Base-by-base conservation (phyloP, 2,113 vertebrate genomes). In the Ammodytes marinus region DNA sequence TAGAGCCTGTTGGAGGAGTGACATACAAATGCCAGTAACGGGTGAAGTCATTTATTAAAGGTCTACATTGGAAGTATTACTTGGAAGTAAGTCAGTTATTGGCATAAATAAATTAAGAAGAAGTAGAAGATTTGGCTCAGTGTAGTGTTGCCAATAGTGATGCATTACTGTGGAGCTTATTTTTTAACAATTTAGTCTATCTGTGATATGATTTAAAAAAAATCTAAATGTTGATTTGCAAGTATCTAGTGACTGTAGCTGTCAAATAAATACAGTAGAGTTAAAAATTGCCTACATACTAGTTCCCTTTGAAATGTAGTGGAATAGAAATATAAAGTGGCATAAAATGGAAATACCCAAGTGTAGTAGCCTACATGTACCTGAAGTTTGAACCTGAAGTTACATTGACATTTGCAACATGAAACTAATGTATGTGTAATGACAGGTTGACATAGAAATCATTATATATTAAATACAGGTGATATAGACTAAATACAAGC, bases 1-100 rank as follows among this genome's bases (percentile, higher is more conserved):
- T 69, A 45, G 55, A 69, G 79, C 69, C 77, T 52, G 27, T 50
- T 69, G 69, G 49, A 68, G 50, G 52, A 79, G 39, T 17, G 55
- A 79, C 43, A 71, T 58, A 8, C 42, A 61, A 57, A 2, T 65
- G 4, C 12, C 15, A 74, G 54, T 14, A 2, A 49, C 10, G 53
- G 13, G 82, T 69, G 10, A 82, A 40, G 59, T 52, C 17, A 4
- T 54, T 74, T 35, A 63, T 6, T 37, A 53, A 53, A 8, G 3
- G 12, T 27, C 47, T 39, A 14, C 8, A 60, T 14, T 43, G 3
- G 49, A 57, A 14, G 47, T 49, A 47, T 64, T 3, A 19, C 0
- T 49, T 37, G n/a, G 49, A 37, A 15, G 64, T 17, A 10, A 37
- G 47, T 11, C 27, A 27, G 47, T n/a, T 45, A 57, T 19, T 3